phyloP scores from a whole-genome alignment of 2,113 vertebrate genomes.

The Platichthys stellatus region DNA sequence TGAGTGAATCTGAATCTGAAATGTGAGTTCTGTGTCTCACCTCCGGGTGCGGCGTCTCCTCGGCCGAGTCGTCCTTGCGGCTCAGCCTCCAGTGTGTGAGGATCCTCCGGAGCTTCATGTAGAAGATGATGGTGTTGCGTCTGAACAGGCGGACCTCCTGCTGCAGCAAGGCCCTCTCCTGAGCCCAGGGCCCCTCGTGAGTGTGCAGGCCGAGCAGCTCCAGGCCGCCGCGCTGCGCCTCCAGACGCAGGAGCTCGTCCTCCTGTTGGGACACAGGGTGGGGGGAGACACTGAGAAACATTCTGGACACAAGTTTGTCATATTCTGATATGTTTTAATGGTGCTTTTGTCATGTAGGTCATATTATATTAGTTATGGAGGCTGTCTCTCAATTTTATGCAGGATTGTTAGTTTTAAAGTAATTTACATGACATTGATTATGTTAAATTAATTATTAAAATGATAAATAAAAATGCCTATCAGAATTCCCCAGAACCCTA shows the following conservation, averaged over 20 bases:
- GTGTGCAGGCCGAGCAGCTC: slow-evolving; percentile 91
- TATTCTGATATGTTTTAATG: too few species aligned
- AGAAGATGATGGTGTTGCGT: slow-evolving; percentile 92
- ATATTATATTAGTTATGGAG: too few species aligned
- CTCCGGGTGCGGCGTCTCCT: slow-evolving; percentile 79
- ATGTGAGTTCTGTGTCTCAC: slow-evolving; percentile 69
- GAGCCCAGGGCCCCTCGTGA: slow-evolving; percentile 88
- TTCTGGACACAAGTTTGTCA: not conserved
- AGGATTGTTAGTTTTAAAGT: too few species aligned
- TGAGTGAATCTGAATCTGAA: too few species aligned
- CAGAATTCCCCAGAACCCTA: too few species aligned
- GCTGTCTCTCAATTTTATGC: too few species aligned
- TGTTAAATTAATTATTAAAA: too few species aligned
- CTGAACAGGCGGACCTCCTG: slow-evolving; percentile 91
- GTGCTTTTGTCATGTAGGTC: too few species aligned
- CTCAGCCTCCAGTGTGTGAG: slow-evolving; percentile 91
- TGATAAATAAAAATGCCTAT: too few species aligned
- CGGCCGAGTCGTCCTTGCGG: slow-evolving; percentile 80
- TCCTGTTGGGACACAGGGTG: slow-evolving; percentile 76
- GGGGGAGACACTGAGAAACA: not conserved
- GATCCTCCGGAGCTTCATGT: slow-evolving; percentile 94
- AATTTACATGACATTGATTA: too few species aligned
- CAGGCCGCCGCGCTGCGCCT: slow-evolving; percentile 87
- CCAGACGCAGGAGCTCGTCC: slow-evolving; percentile 83
- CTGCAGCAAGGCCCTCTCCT: slow-evolving; percentile 88